Conservation (phyloP, 2,888 invertebrate species). For the Drosophila pseudotalamancana region DNA sequence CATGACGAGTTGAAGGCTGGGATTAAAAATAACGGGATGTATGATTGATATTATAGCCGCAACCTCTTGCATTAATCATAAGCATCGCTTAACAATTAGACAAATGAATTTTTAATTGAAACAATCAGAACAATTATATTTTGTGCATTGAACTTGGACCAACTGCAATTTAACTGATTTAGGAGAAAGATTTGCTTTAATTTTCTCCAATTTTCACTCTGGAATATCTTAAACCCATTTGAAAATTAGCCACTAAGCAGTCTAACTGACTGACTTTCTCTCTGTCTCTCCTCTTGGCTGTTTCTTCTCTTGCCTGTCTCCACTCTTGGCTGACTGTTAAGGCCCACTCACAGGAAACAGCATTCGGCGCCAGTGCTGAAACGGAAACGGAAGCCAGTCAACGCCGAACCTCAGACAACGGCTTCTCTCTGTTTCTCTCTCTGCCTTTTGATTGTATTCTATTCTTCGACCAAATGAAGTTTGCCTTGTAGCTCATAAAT, state of each 20-base stretch:
- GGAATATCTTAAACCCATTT: constrained; percentile 46
- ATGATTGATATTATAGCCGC: constrained; percentile 25
- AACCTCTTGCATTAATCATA: constrained; percentile 18
- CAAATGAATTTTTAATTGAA: background rate
- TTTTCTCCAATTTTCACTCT: constrained; percentile 12
- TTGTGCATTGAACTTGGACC: background rate
- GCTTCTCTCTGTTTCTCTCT: background rate
- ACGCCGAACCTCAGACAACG: constrained; percentile 3
- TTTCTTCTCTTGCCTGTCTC: constrained; percentile 8
- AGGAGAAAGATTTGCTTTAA: constrained; percentile 37
- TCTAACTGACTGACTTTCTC: constrained; percentile 51
- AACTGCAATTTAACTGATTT: background rate
- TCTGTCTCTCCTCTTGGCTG: constrained; percentile 16
- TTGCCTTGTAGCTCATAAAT: too few species aligned
- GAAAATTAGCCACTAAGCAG: constrained; percentile 66
- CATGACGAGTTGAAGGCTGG: background rate
- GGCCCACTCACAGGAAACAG: constrained; percentile 46
- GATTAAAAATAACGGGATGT: constrained; percentile 6
- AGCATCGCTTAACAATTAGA: background rate
- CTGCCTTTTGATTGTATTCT: constrained; percentile 13
- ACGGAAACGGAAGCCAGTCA: constrained; percentile 65
- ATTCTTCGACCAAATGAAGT: constrained; percentile 31
- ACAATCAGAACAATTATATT: background rate
- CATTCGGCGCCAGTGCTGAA: constrained; percentile 43
- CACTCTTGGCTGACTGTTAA: background rate